Conservation (phyloP, 2,797 vertebrate genomes). For the Limosa lapponica region DNA sequence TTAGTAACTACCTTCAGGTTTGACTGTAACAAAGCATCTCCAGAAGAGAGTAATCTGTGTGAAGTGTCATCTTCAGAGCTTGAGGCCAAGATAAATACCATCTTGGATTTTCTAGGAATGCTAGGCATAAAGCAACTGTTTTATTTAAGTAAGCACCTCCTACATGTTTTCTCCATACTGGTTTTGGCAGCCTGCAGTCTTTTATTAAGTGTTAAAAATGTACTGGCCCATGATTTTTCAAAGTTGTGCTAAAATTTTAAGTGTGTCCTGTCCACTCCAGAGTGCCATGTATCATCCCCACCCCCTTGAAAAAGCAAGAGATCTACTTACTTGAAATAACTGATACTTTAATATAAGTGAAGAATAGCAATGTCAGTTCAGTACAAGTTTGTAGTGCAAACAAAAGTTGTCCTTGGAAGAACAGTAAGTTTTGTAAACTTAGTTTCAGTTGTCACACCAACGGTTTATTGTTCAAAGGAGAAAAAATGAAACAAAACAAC, state of each 20-base stretch:
- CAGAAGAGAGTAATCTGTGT: neutral
- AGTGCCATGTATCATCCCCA: neutral
- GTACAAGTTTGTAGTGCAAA: slow-evolving; percentile 28
- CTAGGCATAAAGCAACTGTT: neutral
- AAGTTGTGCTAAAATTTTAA: neutral
- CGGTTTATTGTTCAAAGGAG: neutral
- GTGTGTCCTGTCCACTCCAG: neutral
- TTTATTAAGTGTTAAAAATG: neutral
- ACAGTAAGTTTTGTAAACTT: slow-evolving; percentile 11
- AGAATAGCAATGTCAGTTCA: slow-evolving; percentile 1
- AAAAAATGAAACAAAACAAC: neutral
- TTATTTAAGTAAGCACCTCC: neutral
- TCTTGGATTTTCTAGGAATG: neutral
- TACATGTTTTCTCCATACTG: neutral
- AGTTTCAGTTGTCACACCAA: neutral
- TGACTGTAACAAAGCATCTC: neutral
- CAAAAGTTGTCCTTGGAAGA: slow-evolving; percentile 9
- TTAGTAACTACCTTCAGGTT: neutral
- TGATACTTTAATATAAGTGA: neutral
- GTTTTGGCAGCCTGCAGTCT: neutral
- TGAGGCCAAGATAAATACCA: rapidly evolving
- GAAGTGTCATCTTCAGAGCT: neutral
- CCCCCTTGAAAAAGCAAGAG: neutral
- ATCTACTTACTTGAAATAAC: neutral
- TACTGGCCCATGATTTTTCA: neutral